Percentiles rank a stretch among this genome's conserved stretches.
phyloP scores from a whole-genome alignment of 2,797 vertebrate genomes.

The Megaceryle alcyon region DNA sequence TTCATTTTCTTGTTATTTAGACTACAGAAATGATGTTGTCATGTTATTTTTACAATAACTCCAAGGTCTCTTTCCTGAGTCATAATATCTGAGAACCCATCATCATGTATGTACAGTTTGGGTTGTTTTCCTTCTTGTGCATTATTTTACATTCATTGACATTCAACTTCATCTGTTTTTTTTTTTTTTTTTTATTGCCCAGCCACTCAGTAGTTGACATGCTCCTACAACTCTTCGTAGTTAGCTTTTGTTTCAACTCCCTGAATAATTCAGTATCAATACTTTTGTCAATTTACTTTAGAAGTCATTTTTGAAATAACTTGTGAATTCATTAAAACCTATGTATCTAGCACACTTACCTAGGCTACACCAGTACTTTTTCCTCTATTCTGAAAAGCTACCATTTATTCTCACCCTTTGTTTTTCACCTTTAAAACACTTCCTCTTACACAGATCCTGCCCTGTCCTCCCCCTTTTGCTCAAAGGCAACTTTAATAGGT shows the following conservation, averaged over 20 bases:
- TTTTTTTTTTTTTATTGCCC: not conserved
- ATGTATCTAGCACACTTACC: not conserved
- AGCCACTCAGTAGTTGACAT: not conserved
- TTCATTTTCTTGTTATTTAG: conserved; percentile 1
- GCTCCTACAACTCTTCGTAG: not conserved
- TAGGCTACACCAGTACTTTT: not conserved
- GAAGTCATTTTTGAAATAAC: not conserved
- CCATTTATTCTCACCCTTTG: not conserved
- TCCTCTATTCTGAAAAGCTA: not conserved
- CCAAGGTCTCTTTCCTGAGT: conserved; percentile 30
- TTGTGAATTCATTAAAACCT: not conserved
- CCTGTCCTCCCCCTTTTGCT: not conserved
- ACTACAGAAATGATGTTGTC: not conserved
- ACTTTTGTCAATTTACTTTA: not conserved
- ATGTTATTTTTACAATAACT: not conserved
- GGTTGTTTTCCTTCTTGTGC: not conserved
- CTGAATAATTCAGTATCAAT: not conserved
- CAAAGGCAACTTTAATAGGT: not conserved
- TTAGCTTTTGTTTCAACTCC: not conserved
- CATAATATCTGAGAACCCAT: not conserved
- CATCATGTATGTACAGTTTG: not conserved
- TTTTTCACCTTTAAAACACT: not conserved
- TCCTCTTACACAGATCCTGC: not conserved
- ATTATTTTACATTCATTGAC: conserved; percentile 20
- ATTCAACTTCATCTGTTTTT: not conserved